phyloP scores from a whole-genome alignment of 2,888 invertebrate genomes.

The Platycheirus rosarum region DNA sequence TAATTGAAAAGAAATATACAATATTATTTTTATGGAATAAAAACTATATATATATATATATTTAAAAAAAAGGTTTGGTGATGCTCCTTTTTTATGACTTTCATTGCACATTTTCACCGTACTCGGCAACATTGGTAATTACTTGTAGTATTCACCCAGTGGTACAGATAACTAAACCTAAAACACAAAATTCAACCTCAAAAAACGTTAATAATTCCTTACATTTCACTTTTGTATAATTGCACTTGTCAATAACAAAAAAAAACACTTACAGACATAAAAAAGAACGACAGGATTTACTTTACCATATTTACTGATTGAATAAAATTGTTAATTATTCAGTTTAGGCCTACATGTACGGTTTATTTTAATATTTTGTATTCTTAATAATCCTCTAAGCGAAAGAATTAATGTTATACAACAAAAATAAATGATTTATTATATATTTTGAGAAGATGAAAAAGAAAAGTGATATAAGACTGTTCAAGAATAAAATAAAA shows the following conservation, averaged over 20 bases:
- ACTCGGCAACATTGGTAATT: constrained; percentile 3
- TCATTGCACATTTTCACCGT: not conserved
- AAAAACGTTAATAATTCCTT: not conserved
- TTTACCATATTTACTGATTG: not conserved
- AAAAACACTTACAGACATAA: not conserved
- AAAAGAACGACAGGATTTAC: constrained; percentile 29
- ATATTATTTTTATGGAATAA: constrained; percentile 20
- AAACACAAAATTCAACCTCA: not conserved
- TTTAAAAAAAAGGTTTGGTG: not conserved
- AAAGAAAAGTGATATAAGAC: constrained; percentile 73
- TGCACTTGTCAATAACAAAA: constrained; percentile 15
- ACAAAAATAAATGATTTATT: constrained; percentile 53
- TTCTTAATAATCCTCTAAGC: constrained; percentile 19
- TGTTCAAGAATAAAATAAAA: constrained; percentile 68
- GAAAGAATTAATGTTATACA: constrained; percentile 21
- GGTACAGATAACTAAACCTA: not conserved
- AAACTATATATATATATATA: not conserved
- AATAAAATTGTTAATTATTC: constrained; percentile 27
- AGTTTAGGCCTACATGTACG: constrained; percentile 35
- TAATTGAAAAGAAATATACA: constrained; percentile 26
- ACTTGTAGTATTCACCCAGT: constrained; percentile 8
- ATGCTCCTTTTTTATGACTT: constrained; percentile 3
- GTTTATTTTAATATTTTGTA: constrained; percentile 43
- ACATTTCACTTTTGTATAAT: constrained; percentile 29
- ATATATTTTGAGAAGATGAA: constrained; percentile 59